Conservation (phyloP, 2,888 invertebrate species). For the Pogonocherus hispidulus region DNA sequence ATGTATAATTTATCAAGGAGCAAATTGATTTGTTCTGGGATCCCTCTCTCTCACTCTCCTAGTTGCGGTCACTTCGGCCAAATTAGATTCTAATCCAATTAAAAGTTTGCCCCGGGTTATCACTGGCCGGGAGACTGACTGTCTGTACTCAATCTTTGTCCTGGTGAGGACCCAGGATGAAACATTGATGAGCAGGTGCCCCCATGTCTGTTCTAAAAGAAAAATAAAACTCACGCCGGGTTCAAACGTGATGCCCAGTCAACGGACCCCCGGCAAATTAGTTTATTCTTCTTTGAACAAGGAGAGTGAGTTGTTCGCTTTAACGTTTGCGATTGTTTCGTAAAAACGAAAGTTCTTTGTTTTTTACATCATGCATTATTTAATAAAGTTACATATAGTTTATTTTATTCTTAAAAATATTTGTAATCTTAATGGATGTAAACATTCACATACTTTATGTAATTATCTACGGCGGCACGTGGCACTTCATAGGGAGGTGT, state of each 20-base stretch:
- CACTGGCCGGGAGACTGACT: slow-evolving; percentile 53
- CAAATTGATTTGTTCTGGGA: slow-evolving; percentile 65
- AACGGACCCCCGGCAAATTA: slow-evolving; percentile 44
- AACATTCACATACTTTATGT: too few relatives aligned
- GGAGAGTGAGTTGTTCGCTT: background rate
- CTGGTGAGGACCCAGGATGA: slow-evolving; percentile 41
- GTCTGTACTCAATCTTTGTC: slow-evolving; percentile 51
- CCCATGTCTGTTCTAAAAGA: slow-evolving; percentile 51
- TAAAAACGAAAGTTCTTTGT: background rate
- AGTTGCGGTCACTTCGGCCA: slow-evolving; percentile 67
- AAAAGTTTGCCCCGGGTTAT: slow-evolving; percentile 67
- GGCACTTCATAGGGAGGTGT: too few relatives aligned
- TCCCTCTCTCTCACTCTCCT: slow-evolving; percentile 55
- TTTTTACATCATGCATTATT: too few relatives aligned
- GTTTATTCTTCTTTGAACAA: slow-evolving; percentile 45
- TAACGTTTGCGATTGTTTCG: background rate
- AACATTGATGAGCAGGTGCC: slow-evolving; percentile 64
- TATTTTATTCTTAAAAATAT: too few relatives aligned
- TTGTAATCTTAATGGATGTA: too few relatives aligned
- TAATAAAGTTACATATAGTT: too few relatives aligned
- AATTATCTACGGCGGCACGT: too few relatives aligned
- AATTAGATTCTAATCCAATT: slow-evolving; percentile 71
- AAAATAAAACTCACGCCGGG: slow-evolving; percentile 54
- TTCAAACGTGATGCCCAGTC: slow-evolving; percentile 35
- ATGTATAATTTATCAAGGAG: slow-evolving; percentile 61